These are phyloP conservation scores for Tachina grossa DNA, from an alignment of 2,888 invertebrate genomes.

Conservation along the genomic window DNA sequence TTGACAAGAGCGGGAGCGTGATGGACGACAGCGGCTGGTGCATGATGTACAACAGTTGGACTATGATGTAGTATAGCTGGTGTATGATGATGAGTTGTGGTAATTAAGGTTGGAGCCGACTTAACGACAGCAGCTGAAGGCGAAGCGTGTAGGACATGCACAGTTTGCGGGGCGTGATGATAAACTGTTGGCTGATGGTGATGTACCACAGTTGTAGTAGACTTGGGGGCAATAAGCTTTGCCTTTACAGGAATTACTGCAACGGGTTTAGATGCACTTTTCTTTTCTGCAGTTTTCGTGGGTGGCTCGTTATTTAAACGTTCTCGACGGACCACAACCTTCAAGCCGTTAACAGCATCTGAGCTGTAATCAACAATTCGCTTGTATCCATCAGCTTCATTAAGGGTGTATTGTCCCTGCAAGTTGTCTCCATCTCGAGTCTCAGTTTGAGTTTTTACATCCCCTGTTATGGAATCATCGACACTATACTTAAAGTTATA, in stretches of 20 bases:
- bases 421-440: conserved; percentile 84
- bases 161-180: conserved; percentile 69
- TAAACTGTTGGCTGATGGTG: conserved; percentile 73
- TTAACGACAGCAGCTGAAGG: conserved; percentile 73
- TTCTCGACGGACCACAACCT: conserved; percentile 84
- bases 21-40: conserved; percentile 63
- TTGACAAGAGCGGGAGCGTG: conserved; percentile 74
- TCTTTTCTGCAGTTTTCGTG: conserved; percentile 67
- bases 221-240: conserved; percentile 34
- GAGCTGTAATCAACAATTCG: conserved; percentile 84
- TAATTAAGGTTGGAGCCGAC: conserved; percentile 65
- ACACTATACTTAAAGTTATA: conserved; percentile 83
- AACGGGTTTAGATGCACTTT: conserved; percentile 50
- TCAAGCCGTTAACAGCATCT: conserved; percentile 84
- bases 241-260: conserved; percentile 44
- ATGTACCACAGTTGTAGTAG: conserved; percentile 75
- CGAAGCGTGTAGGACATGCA: conserved; percentile 71
- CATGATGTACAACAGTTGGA: conserved; percentile 60
- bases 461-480: conserved; percentile 83
- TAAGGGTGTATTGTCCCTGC: conserved; percentile 84
- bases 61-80: conserved; percentile 72
- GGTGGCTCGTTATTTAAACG: conserved; percentile 67
- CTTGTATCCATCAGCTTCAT: conserved; percentile 84
- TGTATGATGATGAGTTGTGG: conserved; percentile 71
- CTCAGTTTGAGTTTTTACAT: conserved; percentile 84